Conservation (phyloP, 2,113 vertebrate species). For the Numenius arquata region DNA sequence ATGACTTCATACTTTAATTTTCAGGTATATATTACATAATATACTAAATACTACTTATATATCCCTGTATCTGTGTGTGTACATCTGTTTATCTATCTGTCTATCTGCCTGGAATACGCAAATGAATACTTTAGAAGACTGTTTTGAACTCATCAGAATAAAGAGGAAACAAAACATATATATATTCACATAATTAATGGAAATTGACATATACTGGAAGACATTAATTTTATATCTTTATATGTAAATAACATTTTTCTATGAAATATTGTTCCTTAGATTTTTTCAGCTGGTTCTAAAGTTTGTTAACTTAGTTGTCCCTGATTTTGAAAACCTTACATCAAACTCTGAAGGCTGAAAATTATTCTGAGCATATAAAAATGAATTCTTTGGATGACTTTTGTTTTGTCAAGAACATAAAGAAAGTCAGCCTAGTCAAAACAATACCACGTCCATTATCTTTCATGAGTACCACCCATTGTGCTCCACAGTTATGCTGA, state of each 20-base stretch:
- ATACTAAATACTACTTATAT: neutral
- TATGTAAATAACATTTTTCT: neutral
- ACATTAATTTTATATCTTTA: neutral
- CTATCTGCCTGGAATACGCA: neutral
- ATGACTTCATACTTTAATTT: neutral
- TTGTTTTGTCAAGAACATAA: neutral
- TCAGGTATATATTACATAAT: neutral
- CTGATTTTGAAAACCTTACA: conserved; percentile 3
- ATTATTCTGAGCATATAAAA: neutral
- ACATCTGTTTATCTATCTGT: neutral
- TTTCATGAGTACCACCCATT: neutral
- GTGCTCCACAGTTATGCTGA: neutral
- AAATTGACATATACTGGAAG: neutral
- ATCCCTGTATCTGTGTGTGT: neutral
- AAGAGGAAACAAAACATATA: neutral
- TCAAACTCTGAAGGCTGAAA: neutral
- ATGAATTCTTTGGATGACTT: neutral
- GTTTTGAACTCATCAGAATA: neutral
- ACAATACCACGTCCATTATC: neutral
- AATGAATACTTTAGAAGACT: neutral
- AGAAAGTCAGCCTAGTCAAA: neutral
- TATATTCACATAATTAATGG: neutral
- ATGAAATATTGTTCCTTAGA: neutral
- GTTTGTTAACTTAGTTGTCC: neutral
- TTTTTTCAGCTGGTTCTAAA: neutral